Evolutionary conservation across 2,113 vertebrate genomes (phyloP).

Genomic region (Bucco capensis): DNA sequence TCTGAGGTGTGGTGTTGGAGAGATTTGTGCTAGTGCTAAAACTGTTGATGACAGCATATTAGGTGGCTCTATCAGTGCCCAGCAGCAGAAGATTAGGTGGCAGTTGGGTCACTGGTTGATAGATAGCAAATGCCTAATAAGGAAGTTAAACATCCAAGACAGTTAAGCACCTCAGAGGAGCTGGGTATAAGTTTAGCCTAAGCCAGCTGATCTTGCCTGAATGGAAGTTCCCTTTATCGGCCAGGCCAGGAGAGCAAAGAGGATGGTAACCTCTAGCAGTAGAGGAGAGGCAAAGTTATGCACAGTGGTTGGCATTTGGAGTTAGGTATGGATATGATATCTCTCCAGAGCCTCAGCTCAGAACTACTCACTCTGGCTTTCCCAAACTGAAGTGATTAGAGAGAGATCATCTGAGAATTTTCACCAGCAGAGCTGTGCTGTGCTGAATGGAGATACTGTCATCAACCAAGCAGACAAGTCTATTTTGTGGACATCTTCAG

Average conservation of each 20-base stretch:
- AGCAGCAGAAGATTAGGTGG: neutral
- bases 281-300: neutral
- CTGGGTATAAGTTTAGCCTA: neutral
- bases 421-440: neutral
- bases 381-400: neutral
- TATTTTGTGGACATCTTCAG: neutral
- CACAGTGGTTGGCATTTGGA: neutral
- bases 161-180: neutral
- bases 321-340: neutral
- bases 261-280: neutral
- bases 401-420: fast-evolving
- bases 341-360: neutral
- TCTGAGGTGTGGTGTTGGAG: no score
- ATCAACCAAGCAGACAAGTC: neutral
- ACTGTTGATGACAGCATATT: neutral
- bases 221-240: neutral
- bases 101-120: neutral
- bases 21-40: neutral
- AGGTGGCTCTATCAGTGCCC: neutral
- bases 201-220: neutral
- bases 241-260: neutral
- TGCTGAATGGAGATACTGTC: neutral
- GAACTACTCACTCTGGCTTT: fast-evolving
- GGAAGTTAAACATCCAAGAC: neutral
- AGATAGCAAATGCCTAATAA: neutral